A percentile compares a stretch with the other conserved stretches of the same genome.
phyloP scores from a whole-genome alignment of 1,140 invertebrate genomes.

The Helicorthomorpha holstii region DNA sequence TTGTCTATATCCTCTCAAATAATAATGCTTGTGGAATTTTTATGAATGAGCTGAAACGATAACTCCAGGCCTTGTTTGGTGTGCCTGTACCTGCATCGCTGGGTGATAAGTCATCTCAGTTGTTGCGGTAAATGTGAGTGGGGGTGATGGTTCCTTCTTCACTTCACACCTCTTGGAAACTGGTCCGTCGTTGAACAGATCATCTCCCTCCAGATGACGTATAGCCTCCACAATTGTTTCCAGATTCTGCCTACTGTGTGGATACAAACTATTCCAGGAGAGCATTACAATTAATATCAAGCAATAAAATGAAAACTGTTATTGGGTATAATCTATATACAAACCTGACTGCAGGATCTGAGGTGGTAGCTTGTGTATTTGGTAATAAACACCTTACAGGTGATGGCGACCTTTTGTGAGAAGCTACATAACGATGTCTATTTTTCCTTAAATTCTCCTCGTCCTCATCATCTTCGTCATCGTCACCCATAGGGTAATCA shows the following conservation, averaged over 20 bases:
- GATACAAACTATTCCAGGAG: no score
- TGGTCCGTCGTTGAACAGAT: constrained; percentile 41
- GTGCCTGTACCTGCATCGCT: constrained; percentile 10
- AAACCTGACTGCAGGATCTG: no score
- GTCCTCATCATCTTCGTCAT: background rate
- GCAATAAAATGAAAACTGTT: no score
- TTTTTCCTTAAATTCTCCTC: background rate
- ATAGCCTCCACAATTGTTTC: constrained; percentile 97
- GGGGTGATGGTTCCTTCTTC: background rate
- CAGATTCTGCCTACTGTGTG: constrained; percentile 77
- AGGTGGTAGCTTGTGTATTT: no score
- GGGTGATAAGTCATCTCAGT: constrained; percentile 6
- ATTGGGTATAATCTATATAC: no score
- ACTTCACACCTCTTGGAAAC: background rate
- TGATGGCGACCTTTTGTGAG: background rate
- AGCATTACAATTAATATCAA: no score
- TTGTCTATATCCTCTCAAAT: no score
- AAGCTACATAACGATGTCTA: background rate
- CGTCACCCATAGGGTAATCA: background rate
- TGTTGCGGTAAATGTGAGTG: background rate
- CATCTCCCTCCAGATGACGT: constrained; percentile 84
- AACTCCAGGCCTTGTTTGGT: constrained; percentile 13
- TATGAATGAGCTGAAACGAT: constrained; percentile 16
- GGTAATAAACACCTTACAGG: no score
- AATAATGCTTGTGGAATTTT: no score